Evolutionary conservation across 2,113 vertebrate species (phyloP).

Genomic region (Procavia capensis): DNA sequence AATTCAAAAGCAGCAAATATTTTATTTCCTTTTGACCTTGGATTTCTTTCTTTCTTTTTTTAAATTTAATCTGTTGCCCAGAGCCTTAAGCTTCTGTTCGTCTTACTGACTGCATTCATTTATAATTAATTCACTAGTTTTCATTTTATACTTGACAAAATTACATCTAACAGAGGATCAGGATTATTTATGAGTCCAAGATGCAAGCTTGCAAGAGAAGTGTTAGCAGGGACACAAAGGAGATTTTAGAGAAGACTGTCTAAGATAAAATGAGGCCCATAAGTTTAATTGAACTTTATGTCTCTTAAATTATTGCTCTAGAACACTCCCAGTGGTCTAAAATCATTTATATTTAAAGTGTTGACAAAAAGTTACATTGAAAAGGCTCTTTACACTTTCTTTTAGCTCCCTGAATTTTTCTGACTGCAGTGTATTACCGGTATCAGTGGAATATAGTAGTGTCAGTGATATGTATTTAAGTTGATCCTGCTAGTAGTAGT

Average conservation of each 20-base stretch:
- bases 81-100: neutral
- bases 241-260: neutral
- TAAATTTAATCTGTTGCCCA: no score
- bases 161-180: neutral
- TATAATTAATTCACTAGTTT: neutral
- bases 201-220: rapidly evolving
- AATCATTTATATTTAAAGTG: neutral
- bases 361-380: neutral
- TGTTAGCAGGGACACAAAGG: neutral
- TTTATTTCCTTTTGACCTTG: neutral
- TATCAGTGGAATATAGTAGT: neutral
- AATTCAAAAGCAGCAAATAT: neutral
- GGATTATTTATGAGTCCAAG: neutral
- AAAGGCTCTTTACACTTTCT: neutral
- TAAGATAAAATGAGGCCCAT: neutral
- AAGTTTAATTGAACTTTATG: neutral
- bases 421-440: neutral
- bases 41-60: neutral
- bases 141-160: neutral
- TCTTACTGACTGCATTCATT: neutral
- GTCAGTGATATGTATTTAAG: no score
- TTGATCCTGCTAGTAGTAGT: rapidly evolving
- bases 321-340: no score
- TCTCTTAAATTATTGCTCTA: neutral
- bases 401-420: neutral